Percentiles rank a stretch among this genome's conserved stretches.
These are phyloP conservation scores for Myotis findleyi DNA, from an alignment of 2,797 vertebrate species.

Conservation along the genomic window DNA sequence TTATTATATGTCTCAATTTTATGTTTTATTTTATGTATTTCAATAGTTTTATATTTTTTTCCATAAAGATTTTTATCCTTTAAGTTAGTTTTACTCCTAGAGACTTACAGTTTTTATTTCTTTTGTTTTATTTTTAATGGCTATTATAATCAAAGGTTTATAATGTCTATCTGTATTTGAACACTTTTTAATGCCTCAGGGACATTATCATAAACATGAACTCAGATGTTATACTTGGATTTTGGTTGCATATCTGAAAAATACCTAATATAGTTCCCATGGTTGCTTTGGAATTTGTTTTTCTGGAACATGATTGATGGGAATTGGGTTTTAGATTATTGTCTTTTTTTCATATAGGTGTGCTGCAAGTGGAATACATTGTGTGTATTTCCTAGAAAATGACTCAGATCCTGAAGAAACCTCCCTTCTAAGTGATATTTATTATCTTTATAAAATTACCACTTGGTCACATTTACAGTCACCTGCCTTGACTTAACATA, in stretches of 20 bases:
- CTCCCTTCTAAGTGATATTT: background rate
- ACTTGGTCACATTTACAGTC: background rate
- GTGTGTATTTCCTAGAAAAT: background rate
- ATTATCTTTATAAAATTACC: background rate
- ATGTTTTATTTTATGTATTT: background rate
- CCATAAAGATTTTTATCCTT: background rate
- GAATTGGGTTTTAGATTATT: background rate
- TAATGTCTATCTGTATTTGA: background rate
- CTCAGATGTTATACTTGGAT: background rate
- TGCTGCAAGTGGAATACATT: background rate
- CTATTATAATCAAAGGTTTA: background rate
- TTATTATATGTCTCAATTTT: background rate
- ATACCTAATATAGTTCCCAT: background rate
- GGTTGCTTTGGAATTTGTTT: background rate
- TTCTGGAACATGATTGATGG: background rate
- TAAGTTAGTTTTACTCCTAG: background rate
- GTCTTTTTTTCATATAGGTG: background rate
- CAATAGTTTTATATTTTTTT: background rate
- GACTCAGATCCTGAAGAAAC: background rate
- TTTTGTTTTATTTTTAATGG: background rate
- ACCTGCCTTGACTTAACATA: background rate
- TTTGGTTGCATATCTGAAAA: background rate
- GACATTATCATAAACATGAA: background rate
- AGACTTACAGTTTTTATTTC: background rate
- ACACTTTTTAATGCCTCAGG: background rate